Evolutionary conservation across 2,888 invertebrate species (phyloP).

Genomic region (Cancer borealis): DNA sequence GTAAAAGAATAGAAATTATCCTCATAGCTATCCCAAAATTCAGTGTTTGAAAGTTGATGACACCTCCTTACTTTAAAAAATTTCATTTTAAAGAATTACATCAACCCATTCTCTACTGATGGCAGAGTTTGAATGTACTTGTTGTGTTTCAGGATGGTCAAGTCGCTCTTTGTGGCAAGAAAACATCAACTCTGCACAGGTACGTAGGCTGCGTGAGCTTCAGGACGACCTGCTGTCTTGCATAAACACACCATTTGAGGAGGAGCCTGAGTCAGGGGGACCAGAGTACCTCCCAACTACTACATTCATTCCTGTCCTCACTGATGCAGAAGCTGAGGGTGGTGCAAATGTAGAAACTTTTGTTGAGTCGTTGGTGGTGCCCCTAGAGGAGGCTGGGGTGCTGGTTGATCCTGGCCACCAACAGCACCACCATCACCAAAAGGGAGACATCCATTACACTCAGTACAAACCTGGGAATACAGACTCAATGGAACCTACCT

Average conservation of each 20-base stretch:
- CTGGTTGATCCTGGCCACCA: not conserved
- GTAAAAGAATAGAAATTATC: no score
- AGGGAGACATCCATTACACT: constrained; percentile 17
- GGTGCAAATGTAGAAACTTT: constrained; percentile 57
- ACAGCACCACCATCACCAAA: not conserved
- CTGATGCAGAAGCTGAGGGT: constrained; percentile 55
- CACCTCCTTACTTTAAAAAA: not conserved
- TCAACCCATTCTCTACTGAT: not conserved
- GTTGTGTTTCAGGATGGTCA: constrained; percentile 73
- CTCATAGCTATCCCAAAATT: not conserved
- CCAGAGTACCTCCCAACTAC: constrained; percentile 32
- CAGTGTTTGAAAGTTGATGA: not conserved
- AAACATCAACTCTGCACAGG: constrained; percentile 74
- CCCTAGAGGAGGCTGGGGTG: constrained; percentile 73
- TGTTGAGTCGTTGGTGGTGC: constrained; percentile 69
- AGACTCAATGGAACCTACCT: constrained; percentile 61
- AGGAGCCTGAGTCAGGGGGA: constrained; percentile 33
- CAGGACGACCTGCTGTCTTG: constrained; percentile 74
- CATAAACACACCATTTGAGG: constrained; percentile 63
- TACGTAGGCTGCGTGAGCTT: constrained; percentile 74
- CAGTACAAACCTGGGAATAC: not conserved
- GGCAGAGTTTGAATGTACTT: not conserved
- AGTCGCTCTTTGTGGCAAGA: constrained; percentile 75
- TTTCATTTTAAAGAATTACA: not conserved
- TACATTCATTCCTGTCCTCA: constrained; percentile 55